Conservation (phyloP, 2,888 invertebrate genomes). For the Helleia helle region DNA sequence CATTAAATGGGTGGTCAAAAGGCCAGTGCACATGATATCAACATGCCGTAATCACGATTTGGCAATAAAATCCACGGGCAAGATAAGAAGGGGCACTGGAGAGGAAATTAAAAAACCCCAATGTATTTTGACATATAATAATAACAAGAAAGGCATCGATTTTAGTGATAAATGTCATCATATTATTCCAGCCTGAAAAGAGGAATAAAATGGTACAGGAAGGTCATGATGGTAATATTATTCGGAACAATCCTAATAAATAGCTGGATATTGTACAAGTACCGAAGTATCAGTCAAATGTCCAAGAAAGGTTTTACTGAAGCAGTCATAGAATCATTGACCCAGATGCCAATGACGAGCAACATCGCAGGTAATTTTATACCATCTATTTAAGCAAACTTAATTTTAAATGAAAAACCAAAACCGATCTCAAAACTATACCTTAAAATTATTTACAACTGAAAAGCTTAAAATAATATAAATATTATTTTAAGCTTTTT, state of each 20-base stretch:
- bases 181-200: not conserved
- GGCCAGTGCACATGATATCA: too few species aligned
- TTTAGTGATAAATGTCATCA: not conserved
- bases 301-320: too few species aligned
- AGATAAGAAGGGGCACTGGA: not conserved
- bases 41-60: not conserved
- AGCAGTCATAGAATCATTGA: too few species aligned
- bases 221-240: not conserved
- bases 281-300: too few species aligned
- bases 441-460: too few species aligned
- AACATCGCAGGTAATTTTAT: too few species aligned
- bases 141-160: constrained; percentile 4
- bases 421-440: too few species aligned
- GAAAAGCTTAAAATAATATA: too few species aligned
- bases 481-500: too few species aligned
- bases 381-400: too few species aligned
- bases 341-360: too few species aligned
- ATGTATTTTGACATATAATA: not conserved
- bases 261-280: not conserved
- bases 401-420: too few species aligned
- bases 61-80: not conserved
- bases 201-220: not conserved
- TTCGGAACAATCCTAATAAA: not conserved
- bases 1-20: constrained; percentile 1
- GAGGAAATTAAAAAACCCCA: constrained; percentile 2